phyloP scores from a whole-genome alignment of 2,113 vertebrate genomes.

The Mesoclemmys tuberculata region DNA sequence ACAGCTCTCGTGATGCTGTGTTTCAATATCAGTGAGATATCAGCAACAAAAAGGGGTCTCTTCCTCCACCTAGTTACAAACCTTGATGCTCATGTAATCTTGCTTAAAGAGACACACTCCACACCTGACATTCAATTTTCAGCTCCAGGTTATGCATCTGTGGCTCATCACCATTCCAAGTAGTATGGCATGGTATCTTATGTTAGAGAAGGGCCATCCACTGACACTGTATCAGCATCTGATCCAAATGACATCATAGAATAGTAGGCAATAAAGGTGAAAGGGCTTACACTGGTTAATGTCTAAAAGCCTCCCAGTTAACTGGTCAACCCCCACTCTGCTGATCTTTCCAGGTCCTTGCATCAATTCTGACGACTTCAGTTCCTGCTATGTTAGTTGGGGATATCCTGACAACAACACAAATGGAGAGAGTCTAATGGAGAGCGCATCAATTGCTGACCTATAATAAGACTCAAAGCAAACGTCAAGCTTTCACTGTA shows the following conservation, averaged over 20 bases:
- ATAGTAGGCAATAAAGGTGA: neutral
- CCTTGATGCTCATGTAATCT: neutral
- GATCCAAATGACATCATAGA: neutral
- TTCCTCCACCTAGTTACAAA: neutral
- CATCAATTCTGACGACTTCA: neutral
- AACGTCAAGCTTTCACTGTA: neutral
- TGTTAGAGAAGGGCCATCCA: neutral
- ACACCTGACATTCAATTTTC: too few species aligned
- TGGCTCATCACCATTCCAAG: neutral
- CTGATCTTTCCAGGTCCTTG: neutral
- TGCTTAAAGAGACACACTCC: too few species aligned
- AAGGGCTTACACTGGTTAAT: neutral
- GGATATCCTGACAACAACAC: neutral
- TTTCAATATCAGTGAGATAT: neutral
- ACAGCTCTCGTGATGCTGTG: too few species aligned
- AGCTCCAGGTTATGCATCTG: neutral
- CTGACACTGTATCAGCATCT: neutral
- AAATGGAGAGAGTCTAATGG: neutral
- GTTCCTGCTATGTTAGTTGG: neutral
- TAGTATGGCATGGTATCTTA: neutral
- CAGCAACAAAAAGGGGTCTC: neutral
- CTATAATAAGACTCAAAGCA: neutral
- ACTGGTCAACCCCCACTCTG: neutral
- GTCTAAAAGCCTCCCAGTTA: neutral
- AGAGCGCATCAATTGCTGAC: neutral